These are phyloP conservation scores for Zoanthus sociatus DNA, from an alignment of 92 coral and sea anemone species.

Conservation along the genomic window DNA sequence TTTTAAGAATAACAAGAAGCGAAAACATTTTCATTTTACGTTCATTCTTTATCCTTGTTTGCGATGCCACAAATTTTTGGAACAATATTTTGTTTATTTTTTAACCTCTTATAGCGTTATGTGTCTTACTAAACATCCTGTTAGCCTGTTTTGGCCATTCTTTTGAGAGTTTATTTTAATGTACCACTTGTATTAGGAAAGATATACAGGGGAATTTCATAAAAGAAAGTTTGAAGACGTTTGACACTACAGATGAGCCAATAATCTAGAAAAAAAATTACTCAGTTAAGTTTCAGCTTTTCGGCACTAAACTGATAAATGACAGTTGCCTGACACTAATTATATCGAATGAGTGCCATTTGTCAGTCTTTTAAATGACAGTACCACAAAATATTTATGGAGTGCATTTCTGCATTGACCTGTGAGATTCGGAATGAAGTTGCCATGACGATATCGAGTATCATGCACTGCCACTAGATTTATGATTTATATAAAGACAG, in stretches of 20 bases:
- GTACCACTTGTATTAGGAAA: not conserved
- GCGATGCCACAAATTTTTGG: conserved; percentile 34
- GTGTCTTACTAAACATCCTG: conserved; percentile 36
- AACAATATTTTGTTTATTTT: conserved; percentile 37
- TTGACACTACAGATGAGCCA: not conserved
- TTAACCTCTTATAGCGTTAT: conserved; percentile 27
- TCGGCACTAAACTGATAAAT: not conserved
- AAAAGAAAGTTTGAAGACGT: not conserved
- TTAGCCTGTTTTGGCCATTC: not conserved
- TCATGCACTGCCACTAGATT: not conserved
- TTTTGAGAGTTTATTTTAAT: not conserved
- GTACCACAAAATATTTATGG: not conserved
- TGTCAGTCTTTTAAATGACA: conserved; percentile 20
- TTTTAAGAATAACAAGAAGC: conserved; percentile 8
- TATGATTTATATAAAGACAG: conserved; percentile 4
- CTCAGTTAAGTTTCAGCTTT: not conserved
- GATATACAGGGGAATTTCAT: not conserved
- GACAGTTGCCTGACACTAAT: conserved; percentile 25
- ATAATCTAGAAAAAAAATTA: not conserved
- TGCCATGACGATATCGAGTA: conserved; percentile 16
- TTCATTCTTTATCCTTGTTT: conserved; percentile 9
- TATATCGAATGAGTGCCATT: conserved; percentile 22
- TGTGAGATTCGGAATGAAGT: not conserved
- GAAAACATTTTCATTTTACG: not conserved
- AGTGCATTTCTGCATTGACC: not conserved